Evolutionary conservation across 2,888 invertebrate species (phyloP), one percentile per base, ranked within the genome.

Genomic region (Stenodera caucasica): DNA sequence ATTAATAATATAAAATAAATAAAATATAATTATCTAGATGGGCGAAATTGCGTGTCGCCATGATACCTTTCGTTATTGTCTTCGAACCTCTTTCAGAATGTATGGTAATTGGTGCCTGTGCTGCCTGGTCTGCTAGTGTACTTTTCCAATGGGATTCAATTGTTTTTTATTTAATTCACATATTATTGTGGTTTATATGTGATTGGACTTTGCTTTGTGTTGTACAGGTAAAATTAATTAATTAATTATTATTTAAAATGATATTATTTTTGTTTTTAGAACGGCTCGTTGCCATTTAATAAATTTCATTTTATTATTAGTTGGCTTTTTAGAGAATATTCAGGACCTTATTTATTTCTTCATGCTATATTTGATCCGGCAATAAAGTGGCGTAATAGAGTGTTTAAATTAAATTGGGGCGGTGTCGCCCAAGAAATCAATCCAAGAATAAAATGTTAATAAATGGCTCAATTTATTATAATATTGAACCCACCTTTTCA

Each of bases 41-140:
- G 99, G 93, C 96, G 56, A 95, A 98, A 77, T 83, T 99, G 51
- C 86, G 99, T 55, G 90, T 95, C 62, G 96, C 98, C 12, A 98
- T 99, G 96, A 85, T 98, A 65, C 98, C 99, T 0, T 87, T 90
- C 33, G 92, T 93, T 49, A 91, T 96, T 67, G 75, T 98, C 45
- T 83, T 98, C 64, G 99, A 99, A 81, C 99, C 98, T 0, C 83
- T 98, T 51, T 93, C 94, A 54, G 98, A 99, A 83, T 98, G 98
- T 79, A 85, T 99, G 83, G 86, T 98, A 29, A 86, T 96, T 45
- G 98, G 98, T 49, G 89, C 93, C n/a, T 87, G 92, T 75, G 91
- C 94, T 30, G 91, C 96, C 0, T 94, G 94, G 92, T 91, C 96
- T 0, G 89, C 90, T 2, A 88, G 88, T 56, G 78, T 88, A 53